phyloP scores from a whole-genome alignment of 1,140 invertebrate genomes.

The Pantala flavescens region DNA sequence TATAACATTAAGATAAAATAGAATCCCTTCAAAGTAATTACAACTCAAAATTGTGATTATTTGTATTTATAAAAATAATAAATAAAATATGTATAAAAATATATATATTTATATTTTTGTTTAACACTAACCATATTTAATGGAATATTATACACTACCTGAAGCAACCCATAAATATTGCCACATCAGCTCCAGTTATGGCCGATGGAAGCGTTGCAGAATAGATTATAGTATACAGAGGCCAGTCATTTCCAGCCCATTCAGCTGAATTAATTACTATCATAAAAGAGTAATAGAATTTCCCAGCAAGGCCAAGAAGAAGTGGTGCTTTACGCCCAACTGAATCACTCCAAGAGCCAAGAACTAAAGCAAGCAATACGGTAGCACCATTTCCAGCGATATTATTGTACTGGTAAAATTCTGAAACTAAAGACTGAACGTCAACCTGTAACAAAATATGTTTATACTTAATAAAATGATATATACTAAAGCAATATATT shows the following conservation, averaged over 20 bases:
- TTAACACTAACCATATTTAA: no score
- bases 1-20: no score
- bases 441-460: slow-evolving; percentile 12
- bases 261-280: slow-evolving; percentile 54
- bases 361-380: slow-evolving; percentile 59
- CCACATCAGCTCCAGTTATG: slow-evolving; percentile 58
- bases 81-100: no score
- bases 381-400: slow-evolving; percentile 56
- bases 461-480: no score
- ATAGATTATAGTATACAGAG: slow-evolving; percentile 59
- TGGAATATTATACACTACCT: slow-evolving; percentile 37
- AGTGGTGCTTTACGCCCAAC: slow-evolving; percentile 56
- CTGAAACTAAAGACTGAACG: slow-evolving; percentile 50
- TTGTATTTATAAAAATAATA: no score
- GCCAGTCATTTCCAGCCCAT: slow-evolving; percentile 44
- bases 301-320: slow-evolving; percentile 54
- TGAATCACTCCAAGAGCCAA: slow-evolving; percentile 65
- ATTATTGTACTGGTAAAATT: slow-evolving; percentile 62
- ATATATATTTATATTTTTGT: no score
- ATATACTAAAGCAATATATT: no score
- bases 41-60: no score
- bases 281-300: slow-evolving; percentile 60
- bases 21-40: no score
- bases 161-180: slow-evolving; percentile 62
- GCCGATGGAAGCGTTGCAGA: slow-evolving; percentile 59